Percentiles rank a stretch among this genome's conserved stretches.
Conservation (phyloP, 2,113 vertebrate species). For the Etheostoma cragini region DNA sequence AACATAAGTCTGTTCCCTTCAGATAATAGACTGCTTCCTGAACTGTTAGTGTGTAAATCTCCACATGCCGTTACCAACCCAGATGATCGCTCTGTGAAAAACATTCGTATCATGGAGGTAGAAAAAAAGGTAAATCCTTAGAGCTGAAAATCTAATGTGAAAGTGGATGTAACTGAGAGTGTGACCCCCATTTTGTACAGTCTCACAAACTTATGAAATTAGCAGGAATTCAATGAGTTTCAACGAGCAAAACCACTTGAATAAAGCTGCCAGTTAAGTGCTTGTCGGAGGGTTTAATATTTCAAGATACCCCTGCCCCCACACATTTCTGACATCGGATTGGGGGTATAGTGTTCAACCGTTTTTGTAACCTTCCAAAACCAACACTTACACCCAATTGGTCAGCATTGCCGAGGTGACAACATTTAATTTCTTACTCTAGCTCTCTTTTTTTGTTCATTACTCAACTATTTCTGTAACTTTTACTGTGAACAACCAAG, state of each 20-base stretch:
- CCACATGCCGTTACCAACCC: constrained; percentile 5
- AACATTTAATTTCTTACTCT: not conserved
- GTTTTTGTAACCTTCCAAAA: not conserved
- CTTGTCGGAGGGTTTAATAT: not conserved
- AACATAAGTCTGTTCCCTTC: constrained; percentile 36
- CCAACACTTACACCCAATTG: not conserved
- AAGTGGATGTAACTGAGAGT: not conserved
- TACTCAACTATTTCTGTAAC: not conserved
- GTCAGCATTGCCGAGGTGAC: not conserved
- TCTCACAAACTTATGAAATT: constrained; percentile 3
- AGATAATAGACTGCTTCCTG: constrained; percentile 34
- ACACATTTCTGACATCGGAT: not conserved
- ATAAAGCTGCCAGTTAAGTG: not conserved
- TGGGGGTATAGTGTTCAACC: too few relatives aligned
- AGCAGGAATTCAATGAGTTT: not conserved
- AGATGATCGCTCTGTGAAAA: not conserved
- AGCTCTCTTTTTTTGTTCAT: not conserved
- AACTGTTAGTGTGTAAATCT: constrained; percentile 23
- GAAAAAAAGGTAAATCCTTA: not conserved
- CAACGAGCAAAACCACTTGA: not conserved
- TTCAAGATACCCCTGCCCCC: not conserved
- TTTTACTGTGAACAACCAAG: not conserved
- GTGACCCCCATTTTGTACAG: not conserved
- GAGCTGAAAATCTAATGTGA: constrained; percentile 8
- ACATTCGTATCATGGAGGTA: not conserved